Evolutionary conservation across 2,797 vertebrate genomes (phyloP), one percentile per base, ranked within the genome.

Genomic region (Ataeniobius toweri): DNA sequence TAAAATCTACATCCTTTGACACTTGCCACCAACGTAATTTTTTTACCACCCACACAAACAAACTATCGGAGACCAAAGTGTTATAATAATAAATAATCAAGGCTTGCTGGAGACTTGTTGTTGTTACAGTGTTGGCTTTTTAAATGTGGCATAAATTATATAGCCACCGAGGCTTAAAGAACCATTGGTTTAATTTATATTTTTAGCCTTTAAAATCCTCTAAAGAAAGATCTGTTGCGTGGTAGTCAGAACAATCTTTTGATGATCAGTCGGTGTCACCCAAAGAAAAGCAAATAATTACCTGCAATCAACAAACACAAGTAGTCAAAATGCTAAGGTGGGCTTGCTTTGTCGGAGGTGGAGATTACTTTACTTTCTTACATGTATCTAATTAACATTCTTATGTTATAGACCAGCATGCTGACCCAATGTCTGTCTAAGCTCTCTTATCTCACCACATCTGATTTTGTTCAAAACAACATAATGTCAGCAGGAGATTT

Each of bases 31-130:
- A 39, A 68, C 22, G 10, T 68, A 14, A n/a, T 24, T n/a, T 44
- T 67, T 28, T 68, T 44, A 24, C 65, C 22, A 70, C 67, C 67
- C 67, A 28, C 67, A 48, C 67, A 70, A 46, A 26, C 41, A 48
- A 70, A 70, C 67, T 12, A 26, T 48, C 2, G 5, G 68, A 79
- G 59, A 80, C 59, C 74, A 14, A 75, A 79, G 75, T 58, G 79
- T 88, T 83, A 81, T 84, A 80, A 80, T 31, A 31, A 31, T 31
- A 65, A 84, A 82, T 84, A 63, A 81, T 78, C 68, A 80, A 67
- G 78, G 51, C 81, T 69, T 81, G 65, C 73, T 71, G 73, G 80
- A 59, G 71, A 75, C n/a, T 2, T 82, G 56, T 67, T 67, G 63
- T 41, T 75, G 51, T 80, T 81, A 67, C 41, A 77, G 76, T 26